Percentiles rank a stretch among this genome's conserved stretches.
Conservation (phyloP, 2,113 vertebrate genomes). For the Myiozetetes cayanensis region DNA sequence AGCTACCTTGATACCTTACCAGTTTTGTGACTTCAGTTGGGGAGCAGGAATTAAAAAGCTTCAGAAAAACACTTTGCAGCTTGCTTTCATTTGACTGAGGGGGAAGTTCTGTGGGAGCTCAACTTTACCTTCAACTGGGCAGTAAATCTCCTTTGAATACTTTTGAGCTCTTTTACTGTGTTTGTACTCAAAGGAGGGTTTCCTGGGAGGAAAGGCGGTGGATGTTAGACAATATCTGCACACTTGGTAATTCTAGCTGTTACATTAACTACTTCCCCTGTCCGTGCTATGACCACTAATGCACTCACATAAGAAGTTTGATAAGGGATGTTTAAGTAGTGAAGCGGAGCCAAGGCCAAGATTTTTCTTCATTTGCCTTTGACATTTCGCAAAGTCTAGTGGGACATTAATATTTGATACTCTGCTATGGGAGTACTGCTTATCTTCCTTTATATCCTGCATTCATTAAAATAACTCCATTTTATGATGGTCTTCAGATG, state of each 20-base stretch:
- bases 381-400: neutral
- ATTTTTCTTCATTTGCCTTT: slow-evolving; percentile 9
- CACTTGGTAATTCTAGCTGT: neutral
- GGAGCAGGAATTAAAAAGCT: neutral
- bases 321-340: neutral
- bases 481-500: neutral
- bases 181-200: neutral
- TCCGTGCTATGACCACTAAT: neutral
- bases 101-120: neutral
- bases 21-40: neutral
- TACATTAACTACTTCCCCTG: neutral
- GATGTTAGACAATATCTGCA: neutral
- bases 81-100: neutral
- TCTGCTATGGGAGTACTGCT: neutral
- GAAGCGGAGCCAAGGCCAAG: neutral
- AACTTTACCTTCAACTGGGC: neutral
- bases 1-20: neutral
- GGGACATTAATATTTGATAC: neutral
- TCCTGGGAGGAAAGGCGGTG: neutral
- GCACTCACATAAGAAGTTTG: neutral
- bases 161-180: neutral
- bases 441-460: neutral
- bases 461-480: neutral
- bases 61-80: neutral
- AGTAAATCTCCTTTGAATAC: neutral